phyloP scores from a whole-genome alignment of 2,888 invertebrate genomes.

The Platycheirus rosarum region DNA sequence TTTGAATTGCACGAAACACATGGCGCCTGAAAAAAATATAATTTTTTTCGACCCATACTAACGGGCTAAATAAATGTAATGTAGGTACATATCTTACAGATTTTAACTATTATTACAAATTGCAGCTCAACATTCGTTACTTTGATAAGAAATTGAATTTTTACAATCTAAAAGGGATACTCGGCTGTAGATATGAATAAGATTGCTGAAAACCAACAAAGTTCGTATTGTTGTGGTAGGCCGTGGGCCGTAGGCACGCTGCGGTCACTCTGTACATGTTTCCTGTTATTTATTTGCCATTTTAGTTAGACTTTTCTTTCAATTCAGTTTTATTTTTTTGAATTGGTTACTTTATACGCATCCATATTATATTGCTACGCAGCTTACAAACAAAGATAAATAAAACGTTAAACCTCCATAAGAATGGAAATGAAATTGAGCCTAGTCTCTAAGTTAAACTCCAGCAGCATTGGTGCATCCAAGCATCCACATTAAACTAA shows the following conservation, averaged over 20 bases:
- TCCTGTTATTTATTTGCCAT: conserved; percentile 64
- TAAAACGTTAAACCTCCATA: conserved; percentile 57
- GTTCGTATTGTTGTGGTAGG: conserved; percentile 28
- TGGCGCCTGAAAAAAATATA: conserved; percentile 47
- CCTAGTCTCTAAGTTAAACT: conserved; percentile 46
- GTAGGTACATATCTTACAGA: neutral
- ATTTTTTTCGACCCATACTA: neutral
- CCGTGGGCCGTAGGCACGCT: conserved; percentile 19
- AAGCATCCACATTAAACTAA: conserved; percentile 55
- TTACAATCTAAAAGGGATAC: conserved; percentile 61
- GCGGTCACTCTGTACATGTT: conserved; percentile 56
- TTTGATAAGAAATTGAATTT: conserved; percentile 52
- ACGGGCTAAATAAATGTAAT: neutral
- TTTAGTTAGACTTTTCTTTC: conserved; percentile 44
- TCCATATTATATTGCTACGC: conserved; percentile 29
- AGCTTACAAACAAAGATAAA: conserved; percentile 61
- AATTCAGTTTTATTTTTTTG: neutral
- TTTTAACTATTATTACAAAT: conserved; percentile 40
- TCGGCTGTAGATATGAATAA: conserved; percentile 53
- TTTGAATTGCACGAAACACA: conserved; percentile 45
- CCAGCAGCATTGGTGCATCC: conserved; percentile 56
- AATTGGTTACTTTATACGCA: neutral
- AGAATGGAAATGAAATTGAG: conserved; percentile 71
- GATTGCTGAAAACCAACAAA: neutral
- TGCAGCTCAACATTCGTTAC: conserved; percentile 51